Evolutionary conservation across 2,888 invertebrate species (phyloP).

Genomic region (Spatulosminthurus flaviceps): DNA sequence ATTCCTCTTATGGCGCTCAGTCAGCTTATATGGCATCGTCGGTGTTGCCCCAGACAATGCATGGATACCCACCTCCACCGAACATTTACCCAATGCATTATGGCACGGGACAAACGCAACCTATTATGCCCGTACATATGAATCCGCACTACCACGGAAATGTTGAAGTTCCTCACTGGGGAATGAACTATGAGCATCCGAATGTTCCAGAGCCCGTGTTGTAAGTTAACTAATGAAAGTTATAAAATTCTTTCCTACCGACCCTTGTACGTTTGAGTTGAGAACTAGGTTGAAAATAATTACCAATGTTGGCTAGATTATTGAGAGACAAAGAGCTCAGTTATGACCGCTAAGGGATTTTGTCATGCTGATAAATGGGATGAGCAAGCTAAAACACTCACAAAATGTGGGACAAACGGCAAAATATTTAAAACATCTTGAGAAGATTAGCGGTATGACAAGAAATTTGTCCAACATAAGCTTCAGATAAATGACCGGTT

Average conservation of each 20-base stretch:
- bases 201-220: neutral
- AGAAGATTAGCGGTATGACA: conserved; percentile 18
- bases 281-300: conserved; percentile 22
- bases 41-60: neutral
- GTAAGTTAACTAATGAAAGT: conserved; percentile 18
- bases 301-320: conserved; percentile 36
- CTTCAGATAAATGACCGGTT: neutral
- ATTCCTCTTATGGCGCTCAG: neutral
- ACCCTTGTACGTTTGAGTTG: neutral
- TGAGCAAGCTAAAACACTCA: conserved; percentile 26
- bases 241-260: no score
- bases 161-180: conserved; percentile 19
- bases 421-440: neutral
- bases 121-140: neutral
- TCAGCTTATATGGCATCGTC: neutral
- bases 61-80: conserved; percentile 3
- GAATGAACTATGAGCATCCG: conserved; percentile 21
- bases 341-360: conserved; percentile 20
- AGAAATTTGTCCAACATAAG: neutral
- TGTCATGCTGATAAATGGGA: conserved; percentile 26
- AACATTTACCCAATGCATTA: neutral
- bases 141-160: neutral
- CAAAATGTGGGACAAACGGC: neutral
- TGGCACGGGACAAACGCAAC: neutral
- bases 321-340: conserved; percentile 27